phyloP scores from a whole-genome alignment of 1,140 invertebrate genomes.

The Himalopsyche phryganea region DNA sequence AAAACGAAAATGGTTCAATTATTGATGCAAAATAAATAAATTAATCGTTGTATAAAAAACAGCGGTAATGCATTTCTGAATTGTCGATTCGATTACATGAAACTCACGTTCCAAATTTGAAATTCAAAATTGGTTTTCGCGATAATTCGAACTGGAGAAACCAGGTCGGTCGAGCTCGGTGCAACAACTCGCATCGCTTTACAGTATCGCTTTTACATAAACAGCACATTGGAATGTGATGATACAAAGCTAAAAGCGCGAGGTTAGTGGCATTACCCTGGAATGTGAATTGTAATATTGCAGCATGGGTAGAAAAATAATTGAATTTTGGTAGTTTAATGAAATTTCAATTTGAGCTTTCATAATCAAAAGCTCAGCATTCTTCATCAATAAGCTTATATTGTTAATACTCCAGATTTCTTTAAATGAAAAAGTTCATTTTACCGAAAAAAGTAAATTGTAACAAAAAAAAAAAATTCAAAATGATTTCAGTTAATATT shows the following conservation, averaged over 20 bases:
- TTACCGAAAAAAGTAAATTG: too few relatives aligned
- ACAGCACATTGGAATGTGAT: not conserved
- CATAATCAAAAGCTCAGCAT: slow-evolving; percentile 18
- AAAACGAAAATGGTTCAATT: too few relatives aligned
- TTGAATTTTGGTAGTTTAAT: slow-evolving; percentile 29
- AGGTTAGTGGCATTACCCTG: not conserved
- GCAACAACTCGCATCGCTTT: not conserved
- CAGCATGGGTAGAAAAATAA: slow-evolving; percentile 30
- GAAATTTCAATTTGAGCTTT: slow-evolving; percentile 33
- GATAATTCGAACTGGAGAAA: not conserved
- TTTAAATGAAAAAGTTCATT: too few relatives aligned
- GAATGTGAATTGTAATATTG: not conserved
- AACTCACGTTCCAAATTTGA: not conserved
- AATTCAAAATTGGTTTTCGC: not conserved
- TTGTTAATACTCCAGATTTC: too few relatives aligned
- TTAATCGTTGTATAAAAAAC: too few relatives aligned
- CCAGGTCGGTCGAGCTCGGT: not conserved
- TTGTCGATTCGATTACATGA: too few relatives aligned
- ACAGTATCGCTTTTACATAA: not conserved
- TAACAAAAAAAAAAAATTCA: too few relatives aligned
- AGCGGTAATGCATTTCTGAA: too few relatives aligned
- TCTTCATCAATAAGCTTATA: slow-evolving; percentile 8
- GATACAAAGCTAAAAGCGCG: not conserved
- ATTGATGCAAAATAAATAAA: too few relatives aligned
- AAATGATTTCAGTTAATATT: too few relatives aligned